phyloP scores from a whole-genome alignment of 2,888 invertebrate genomes.

The Drosophila koepferae region DNA sequence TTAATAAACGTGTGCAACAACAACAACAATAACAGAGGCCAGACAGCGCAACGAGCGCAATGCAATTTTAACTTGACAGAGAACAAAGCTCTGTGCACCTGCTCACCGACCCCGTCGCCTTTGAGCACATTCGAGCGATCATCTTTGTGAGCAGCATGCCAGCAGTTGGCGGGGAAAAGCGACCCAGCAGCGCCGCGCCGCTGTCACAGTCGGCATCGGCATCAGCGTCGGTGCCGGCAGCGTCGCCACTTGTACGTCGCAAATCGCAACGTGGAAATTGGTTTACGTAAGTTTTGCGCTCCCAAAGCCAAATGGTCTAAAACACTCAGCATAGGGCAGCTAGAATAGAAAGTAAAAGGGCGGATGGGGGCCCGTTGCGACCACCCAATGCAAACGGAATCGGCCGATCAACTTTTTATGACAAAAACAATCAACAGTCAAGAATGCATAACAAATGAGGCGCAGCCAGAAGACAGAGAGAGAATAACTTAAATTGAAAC shows the following conservation, averaged over 20 bases:
- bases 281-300: slow-evolving; percentile 84
- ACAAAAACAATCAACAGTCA: slow-evolving; percentile 51
- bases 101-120: slow-evolving; percentile 5
- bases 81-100: slow-evolving; percentile 32
- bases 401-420: slow-evolving; percentile 59
- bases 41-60: slow-evolving; percentile 52
- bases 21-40: slow-evolving; percentile 15
- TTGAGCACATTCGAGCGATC: slow-evolving; percentile 17
- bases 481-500: slow-evolving; percentile 6
- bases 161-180: slow-evolving; percentile 57
- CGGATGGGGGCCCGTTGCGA: not conserved
- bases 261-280: slow-evolving; percentile 84
- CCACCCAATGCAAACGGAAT: slow-evolving; percentile 39
- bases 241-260: slow-evolving; percentile 62
- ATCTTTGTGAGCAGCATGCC: slow-evolving; percentile 49
- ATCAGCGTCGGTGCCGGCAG: slow-evolving; percentile 25
- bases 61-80: slow-evolving; percentile 58
- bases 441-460: slow-evolving; percentile 64
- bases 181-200: slow-evolving; percentile 50
- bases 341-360: not conserved
- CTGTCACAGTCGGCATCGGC: slow-evolving; percentile 26
- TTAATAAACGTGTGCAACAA: slow-evolving; percentile 46
- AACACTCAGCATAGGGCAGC: slow-evolving; percentile 16
- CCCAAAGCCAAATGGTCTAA: not conserved
- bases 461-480: slow-evolving; percentile 4